phyloP scores from a whole-genome alignment of 2,113 vertebrate genomes.

The Eupsittula cactorum region DNA sequence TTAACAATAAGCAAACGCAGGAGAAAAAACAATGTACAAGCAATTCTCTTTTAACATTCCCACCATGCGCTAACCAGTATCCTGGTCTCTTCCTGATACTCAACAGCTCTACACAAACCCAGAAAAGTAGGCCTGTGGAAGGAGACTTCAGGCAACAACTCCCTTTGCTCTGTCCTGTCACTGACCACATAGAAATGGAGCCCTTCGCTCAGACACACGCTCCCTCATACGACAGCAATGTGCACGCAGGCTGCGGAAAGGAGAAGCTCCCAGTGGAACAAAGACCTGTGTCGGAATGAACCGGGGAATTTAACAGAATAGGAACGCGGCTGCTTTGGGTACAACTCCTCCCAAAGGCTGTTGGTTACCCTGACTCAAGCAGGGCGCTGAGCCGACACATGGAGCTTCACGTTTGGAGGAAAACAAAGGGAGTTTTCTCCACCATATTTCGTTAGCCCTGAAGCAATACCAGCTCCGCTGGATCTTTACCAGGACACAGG shows the following conservation, averaged over 20 bases:
- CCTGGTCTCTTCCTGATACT: neutral
- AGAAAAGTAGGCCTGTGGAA: neutral
- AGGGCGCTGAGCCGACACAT: accelerated
- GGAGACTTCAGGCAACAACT: neutral
- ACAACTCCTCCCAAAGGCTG: neutral
- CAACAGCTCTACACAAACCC: neutral
- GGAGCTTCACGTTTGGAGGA: neutral
- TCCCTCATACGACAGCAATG: accelerated
- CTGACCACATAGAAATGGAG: neutral
- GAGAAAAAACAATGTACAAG: neutral
- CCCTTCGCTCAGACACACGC: neutral
- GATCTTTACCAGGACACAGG: neutral
- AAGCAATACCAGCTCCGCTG: neutral
- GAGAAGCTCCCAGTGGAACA: neutral
- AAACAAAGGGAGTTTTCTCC: neutral
- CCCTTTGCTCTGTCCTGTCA: neutral
- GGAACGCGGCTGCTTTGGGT: neutral
- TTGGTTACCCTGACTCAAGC: neutral
- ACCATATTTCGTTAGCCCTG: neutral
- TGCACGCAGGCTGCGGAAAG: accelerated
- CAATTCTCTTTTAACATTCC: neutral
- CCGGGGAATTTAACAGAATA: neutral
- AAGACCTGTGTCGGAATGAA: neutral
- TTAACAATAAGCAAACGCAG: neutral
- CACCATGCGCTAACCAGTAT: neutral